Evolutionary conservation across 2,113 vertebrate genomes (phyloP), one percentile per base, ranked within the genome.

Genomic region (Lipotes vexillifer): DNA sequence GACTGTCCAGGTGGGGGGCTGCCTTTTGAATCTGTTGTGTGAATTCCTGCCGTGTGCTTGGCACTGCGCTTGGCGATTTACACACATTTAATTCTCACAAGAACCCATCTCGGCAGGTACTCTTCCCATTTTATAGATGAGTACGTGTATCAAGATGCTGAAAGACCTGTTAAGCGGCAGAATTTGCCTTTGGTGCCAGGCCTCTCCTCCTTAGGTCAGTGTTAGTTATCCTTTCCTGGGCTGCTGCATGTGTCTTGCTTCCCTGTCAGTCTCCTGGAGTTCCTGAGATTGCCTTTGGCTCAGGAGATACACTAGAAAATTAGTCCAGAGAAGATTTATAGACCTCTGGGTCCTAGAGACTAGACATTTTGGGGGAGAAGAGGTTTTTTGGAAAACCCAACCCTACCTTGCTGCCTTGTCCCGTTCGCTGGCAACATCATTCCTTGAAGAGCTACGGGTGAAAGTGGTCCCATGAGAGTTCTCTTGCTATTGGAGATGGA

Each of bases 261-360:
- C 91, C 66, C 69, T 33, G 21, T 91, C 83, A n/a, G 6, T 93
- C 69, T 95, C 52, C 69, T 0, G 0, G 90, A n/a, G 31, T 85
- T 91, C 36, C 38, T 41, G 69, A 74, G 88, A 69, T 95, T 96
- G 92, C 44, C 49, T 96, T 93, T 94, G 89, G 63, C 52, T 80
- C 46, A 31, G n/a, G 63, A 96, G 38, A 78, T 66, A 78, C 46
- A 23, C 88, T 61, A 10, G 93, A 93, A 83, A 96, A 88, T 94
- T 71, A 93, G 72, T 78, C 74, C 12, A 55, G 29, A 88, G 46
- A 90, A 84, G 78, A 44, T 12, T 86, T 80, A 25, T 81, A 85
- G 69, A 27, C 23, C 38, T 88, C 77, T 46, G 36, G 27, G 29
- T 92, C 33, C 44, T 65, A 20, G 41, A 91, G n/a, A 25, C 33